Evolutionary conservation across 2,113 vertebrate species (phyloP).

Genomic region (Chlorodrepanis virens): DNA sequence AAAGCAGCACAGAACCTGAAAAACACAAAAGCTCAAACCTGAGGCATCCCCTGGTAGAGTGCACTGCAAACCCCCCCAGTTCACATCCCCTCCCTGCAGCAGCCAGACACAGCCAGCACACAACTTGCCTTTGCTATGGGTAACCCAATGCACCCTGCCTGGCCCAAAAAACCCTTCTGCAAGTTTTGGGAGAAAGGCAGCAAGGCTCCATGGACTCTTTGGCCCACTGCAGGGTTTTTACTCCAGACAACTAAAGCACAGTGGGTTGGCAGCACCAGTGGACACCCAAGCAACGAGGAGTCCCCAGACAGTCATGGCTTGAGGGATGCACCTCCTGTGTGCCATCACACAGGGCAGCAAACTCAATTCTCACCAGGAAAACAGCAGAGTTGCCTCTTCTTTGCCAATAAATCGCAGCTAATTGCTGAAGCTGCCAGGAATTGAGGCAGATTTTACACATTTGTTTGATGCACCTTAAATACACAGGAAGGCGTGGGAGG

Average conservation of each 20-base stretch:
- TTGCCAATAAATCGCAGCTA: not conserved
- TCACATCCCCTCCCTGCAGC: not conserved
- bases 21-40: not conserved
- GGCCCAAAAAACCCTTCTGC: not conserved
- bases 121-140: not conserved
- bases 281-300: fast-evolving
- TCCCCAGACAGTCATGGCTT: not conserved
- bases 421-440: not conserved
- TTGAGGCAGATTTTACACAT: not conserved
- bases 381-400: not conserved
- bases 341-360: too few relatives aligned
- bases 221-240: not conserved
- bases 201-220: not conserved
- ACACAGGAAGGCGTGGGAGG: not conserved
- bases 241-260: not conserved
- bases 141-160: not conserved
- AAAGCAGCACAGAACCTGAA: not conserved
- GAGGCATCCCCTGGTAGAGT: not conserved
- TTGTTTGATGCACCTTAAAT: not conserved
- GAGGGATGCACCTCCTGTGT: not conserved
- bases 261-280: not conserved
- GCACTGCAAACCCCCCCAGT: not conserved
- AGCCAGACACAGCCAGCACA: not conserved
- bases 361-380: not conserved
- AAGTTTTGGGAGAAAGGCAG: not conserved